phyloP scores from a whole-genome alignment of 1,140 invertebrate genomes.

The Belonocnema kinseyi region DNA sequence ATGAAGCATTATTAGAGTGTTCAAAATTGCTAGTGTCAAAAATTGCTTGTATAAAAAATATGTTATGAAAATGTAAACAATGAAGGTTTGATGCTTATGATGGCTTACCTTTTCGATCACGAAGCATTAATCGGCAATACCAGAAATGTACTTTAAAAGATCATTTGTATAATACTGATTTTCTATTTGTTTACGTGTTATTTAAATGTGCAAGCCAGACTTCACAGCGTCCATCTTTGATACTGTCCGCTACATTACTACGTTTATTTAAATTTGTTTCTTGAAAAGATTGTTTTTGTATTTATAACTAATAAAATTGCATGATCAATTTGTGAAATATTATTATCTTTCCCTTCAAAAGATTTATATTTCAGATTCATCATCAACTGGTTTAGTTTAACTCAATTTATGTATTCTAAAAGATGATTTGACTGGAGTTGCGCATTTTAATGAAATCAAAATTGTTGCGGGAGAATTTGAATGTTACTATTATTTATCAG shows the following conservation, averaged over 20 bases:
- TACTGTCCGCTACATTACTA: slow-evolving; percentile 44
- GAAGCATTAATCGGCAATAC: slow-evolving; percentile 79
- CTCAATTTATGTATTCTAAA: no score
- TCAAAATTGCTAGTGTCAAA: no score
- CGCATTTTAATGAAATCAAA: no score
- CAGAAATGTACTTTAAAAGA: slow-evolving; percentile 41
- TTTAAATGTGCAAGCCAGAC: slow-evolving; percentile 76
- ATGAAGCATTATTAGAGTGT: no score
- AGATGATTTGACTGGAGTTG: no score
- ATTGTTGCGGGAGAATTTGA: no score
- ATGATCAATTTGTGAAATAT: neutral
- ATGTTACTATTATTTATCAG: no score
- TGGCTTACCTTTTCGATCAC: slow-evolving; percentile 82
- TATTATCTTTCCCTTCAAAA: neutral
- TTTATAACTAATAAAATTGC: neutral
- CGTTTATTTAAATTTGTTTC: neutral
- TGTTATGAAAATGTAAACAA: slow-evolving; percentile 46
- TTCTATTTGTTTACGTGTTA: slow-evolving; percentile 47
- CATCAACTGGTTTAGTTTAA: neutral
- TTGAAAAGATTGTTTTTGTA: neutral
- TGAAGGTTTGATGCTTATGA: slow-evolving; percentile 31
- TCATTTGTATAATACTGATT: slow-evolving; percentile 48
- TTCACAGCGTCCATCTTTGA: slow-evolving; percentile 76
- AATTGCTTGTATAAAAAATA: neutral
- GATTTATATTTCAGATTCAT: neutral